Evolutionary conservation across 2,888 invertebrate genomes (phyloP), one percentile per base, ranked within the genome.

Genomic region (Volucella zonaria): DNA sequence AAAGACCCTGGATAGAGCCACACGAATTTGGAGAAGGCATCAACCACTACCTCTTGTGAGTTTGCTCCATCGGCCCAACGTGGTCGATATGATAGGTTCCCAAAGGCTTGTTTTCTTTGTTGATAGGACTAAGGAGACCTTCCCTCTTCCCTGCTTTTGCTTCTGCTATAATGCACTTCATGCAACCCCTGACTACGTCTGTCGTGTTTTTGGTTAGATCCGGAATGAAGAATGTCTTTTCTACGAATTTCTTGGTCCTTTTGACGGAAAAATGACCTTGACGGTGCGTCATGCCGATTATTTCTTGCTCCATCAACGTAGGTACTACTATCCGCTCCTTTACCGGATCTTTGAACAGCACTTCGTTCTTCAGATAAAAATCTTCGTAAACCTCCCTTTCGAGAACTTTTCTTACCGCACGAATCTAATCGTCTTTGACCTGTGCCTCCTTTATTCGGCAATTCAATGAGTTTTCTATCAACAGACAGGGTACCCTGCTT

Each of bases 301-400:
- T 12, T 45, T 45, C n/a, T 8, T n/a, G 10, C 45, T 10, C 45
- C 45, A 45, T n/a, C 45, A 8, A 10, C n/a, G 1, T 45, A 10
- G n/a, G 10, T 45, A 12, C 45, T 45, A 23, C 23, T 23, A 90
- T 70, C 1, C 88, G 6, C 0, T 74, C 42, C 40, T 59, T 45
- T 2, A 62, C 70, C 2, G 47, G 18, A 12, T 31, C 31, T 10
- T 79, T 77, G 52, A 42, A 71, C 1, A 83, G 9, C 3, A 79
- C 43, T 40, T 47, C 66, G 9, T 47, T 3, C 3, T 71, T 70
- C 0, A 58, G 1, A 10, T 11, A 70, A n/a, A 56, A 70, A 15
- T 59, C 71, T 15, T 59, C 71, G 10, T 71, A 71, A 6, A 40
- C 45, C 0, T 15, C 47, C 15, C 1, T 58, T 12, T 70, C 58